phyloP scores from a whole-genome alignment of 2,888 invertebrate genomes.

The Tenthredo livida region DNA sequence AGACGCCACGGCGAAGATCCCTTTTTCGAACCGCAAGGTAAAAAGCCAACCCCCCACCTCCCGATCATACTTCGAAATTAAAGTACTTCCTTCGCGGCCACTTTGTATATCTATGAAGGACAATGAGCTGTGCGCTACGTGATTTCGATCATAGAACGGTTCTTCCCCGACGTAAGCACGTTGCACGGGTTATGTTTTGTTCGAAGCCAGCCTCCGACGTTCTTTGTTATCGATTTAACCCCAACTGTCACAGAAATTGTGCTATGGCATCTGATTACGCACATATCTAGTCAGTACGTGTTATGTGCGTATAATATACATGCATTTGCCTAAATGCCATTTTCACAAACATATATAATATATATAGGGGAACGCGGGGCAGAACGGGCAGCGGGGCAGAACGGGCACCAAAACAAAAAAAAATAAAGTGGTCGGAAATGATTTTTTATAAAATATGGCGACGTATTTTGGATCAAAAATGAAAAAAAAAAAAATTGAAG shows the following conservation, averaged over 20 bases:
- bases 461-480: too few species aligned
- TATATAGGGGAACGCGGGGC: too few species aligned
- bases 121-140: not conserved
- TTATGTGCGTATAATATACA: not conserved
- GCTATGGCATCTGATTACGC: not conserved
- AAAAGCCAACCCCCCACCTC: too few species aligned
- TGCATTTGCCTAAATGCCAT: not conserved
- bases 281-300: not conserved
- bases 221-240: conserved; percentile 22
- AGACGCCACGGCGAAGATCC: too few species aligned
- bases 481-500: too few species aligned
- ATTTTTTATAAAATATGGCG: too few species aligned
- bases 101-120: not conserved
- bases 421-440: too few species aligned
- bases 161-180: not conserved
- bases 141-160: conserved; percentile 17
- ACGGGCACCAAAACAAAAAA: too few species aligned
- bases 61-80: too few species aligned
- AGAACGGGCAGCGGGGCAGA: too few species aligned
- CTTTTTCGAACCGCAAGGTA: too few species aligned
- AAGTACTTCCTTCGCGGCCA: too few species aligned
- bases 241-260: conserved; percentile 19
- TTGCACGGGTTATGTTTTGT: conserved; percentile 10
- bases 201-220: not conserved
- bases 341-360: not conserved